Base-by-base conservation (phyloP, 1,140 invertebrate genomes). In the Ladona fulva region DNA sequence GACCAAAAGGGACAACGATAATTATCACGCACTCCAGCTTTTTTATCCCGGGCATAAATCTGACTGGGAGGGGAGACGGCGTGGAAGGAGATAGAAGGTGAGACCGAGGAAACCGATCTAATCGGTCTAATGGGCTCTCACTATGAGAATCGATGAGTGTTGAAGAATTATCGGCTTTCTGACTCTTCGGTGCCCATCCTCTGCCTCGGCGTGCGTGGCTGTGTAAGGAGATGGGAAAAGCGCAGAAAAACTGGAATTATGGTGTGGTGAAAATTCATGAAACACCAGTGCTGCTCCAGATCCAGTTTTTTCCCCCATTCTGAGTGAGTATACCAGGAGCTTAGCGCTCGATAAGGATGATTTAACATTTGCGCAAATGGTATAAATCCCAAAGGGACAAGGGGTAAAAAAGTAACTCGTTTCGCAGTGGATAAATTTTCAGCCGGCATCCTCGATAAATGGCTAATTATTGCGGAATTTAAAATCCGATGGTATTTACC, bases 31-130 rank as follows among this genome's bases (percentile, higher is more conserved):
- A 66, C 52, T 66, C 52, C n/a, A 5, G n/a, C 52, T 66, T 66
- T 66, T 66, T 66, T 66, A 66, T 66, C 52, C 52, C 52, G 52
- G n/a, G 52, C 52, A 66, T 66, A 66, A 66, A 66, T 66, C 52
- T 66, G 12, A 66, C 14, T 16, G 52, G 52, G n/a, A 12, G 52
- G 29, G 29, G 29, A 66, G 52, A 66, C 14, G n/a, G n/a, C 14
- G 14, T 16, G 52, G n/a, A 3, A 66, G 52, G 52, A 22, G n/a
- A 66, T 66, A 12, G 52, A 16, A 22, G 52, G 52, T 66, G 52
- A 22, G 52, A 66, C 5, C 52, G 14, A 5, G 52, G 52, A 52
- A 3, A 66, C 16, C 52, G 52, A 66, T 66, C n/a, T 66, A 66
- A 66, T 66, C 52, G 52, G 52, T 66, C 52, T 66, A 66, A 66